A percentile compares a stretch with the other conserved stretches of the same genome.
Conservation (phyloP, 2,113 vertebrate genomes). For the Gavia stellata region DNA sequence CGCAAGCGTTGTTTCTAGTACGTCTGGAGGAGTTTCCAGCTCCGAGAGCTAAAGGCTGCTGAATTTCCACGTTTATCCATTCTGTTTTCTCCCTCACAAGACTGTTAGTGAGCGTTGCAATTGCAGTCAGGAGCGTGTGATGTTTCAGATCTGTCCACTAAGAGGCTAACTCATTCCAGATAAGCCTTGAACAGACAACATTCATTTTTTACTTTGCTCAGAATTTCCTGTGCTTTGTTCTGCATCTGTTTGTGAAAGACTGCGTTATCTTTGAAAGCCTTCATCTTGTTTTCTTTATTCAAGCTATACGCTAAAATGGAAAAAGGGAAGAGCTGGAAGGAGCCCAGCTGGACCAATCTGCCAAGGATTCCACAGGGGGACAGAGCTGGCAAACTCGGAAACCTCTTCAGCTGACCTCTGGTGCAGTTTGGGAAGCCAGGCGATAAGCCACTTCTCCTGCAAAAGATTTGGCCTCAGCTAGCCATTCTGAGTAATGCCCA, state of each 20-base stretch:
- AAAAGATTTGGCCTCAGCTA: not conserved
- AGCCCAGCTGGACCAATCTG: conserved; percentile 59
- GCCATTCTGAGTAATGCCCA: not conserved
- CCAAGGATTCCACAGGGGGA: conserved; percentile 27
- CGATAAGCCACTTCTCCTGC: conserved; percentile 22
- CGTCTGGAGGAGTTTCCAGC: not conserved
- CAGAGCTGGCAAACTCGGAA: conserved; percentile 46
- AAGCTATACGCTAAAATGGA: conserved; percentile 9
- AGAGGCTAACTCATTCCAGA: conserved; percentile 54
- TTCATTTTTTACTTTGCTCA: conserved; percentile 48
- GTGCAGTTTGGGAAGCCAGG: not conserved
- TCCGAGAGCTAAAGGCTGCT: not conserved
- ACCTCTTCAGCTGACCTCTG: conserved; percentile 39
- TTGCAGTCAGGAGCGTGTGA: not conserved
- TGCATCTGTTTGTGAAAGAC: conserved; percentile 47
- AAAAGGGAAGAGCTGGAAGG: conserved; percentile 59
- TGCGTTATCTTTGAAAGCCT: conserved; percentile 25
- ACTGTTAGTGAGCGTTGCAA: not conserved
- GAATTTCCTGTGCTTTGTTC: conserved; percentile 67
- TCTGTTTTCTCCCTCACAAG: not conserved
- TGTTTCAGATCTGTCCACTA: conserved; percentile 45
- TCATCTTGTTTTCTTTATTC: conserved; percentile 54
- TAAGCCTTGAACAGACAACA: conserved; percentile 38
- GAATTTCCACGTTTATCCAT: not conserved
- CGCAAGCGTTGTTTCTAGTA: not conserved